Percentiles rank a stretch among this genome's conserved stretches.
Evolutionary conservation across 2,113 vertebrate genomes (phyloP).

Genomic region (Sigmodon hispidus): DNA sequence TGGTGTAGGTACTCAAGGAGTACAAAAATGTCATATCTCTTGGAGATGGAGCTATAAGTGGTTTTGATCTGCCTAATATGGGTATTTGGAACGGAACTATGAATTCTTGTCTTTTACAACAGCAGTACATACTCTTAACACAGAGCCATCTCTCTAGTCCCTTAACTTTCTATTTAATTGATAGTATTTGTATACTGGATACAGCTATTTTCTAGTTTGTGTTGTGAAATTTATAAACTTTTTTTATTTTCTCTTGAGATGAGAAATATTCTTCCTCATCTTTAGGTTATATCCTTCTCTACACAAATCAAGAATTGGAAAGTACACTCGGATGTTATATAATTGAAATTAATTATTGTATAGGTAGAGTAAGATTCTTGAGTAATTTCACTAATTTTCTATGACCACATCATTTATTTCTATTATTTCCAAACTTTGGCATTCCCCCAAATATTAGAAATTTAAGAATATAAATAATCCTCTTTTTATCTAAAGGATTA

Average conservation of each 20-base stretch:
- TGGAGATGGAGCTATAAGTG: background rate
- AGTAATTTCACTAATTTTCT: constrained; percentile 14
- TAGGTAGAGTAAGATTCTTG: background rate
- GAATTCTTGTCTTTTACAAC: background rate
- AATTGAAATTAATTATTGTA: background rate
- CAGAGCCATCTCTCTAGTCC: background rate
- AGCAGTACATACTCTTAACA: background rate
- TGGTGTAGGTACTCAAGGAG: background rate
- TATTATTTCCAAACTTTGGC: background rate
- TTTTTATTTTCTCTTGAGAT: constrained; percentile 15
- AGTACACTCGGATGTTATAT: background rate
- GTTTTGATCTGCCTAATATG: background rate
- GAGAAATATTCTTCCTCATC: background rate
- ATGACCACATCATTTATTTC: background rate
- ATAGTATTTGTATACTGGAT: background rate
- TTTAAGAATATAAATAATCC: background rate
- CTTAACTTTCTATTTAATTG: constrained; percentile 7
- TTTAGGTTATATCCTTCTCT: background rate
- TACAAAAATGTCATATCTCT: background rate
- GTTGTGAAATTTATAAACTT: background rate
- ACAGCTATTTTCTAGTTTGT: background rate
- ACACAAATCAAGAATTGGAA: background rate
- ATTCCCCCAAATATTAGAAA: constrained; percentile 2
- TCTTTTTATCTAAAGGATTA: background rate
- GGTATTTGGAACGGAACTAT: background rate